Conservation (phyloP, 2,113 vertebrate species). For the Megaceryle torquata region DNA sequence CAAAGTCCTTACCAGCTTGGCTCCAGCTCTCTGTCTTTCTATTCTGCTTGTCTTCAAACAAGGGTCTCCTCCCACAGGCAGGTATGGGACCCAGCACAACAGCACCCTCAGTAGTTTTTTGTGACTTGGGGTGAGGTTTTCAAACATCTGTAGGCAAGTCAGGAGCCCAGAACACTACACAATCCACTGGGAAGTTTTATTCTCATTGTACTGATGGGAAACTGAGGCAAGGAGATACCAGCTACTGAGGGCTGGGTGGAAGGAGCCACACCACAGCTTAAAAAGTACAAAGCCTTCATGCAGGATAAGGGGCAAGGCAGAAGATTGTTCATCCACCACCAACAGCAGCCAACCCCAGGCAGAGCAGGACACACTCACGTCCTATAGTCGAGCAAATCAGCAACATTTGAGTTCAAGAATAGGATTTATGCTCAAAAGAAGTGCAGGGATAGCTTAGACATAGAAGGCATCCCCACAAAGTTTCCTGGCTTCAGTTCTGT, state of each 20-base stretch:
- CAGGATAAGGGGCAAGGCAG: fast-evolving
- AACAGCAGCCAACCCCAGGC: background rate
- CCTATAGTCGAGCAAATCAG: fast-evolving
- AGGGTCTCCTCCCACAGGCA: background rate
- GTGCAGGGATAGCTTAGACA: background rate
- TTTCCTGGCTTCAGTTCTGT: background rate
- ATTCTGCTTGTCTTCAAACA: fast-evolving
- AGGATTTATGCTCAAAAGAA: fast-evolving
- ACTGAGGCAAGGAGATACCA: background rate
- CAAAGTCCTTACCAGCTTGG: fast-evolving
- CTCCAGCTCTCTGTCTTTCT: background rate
- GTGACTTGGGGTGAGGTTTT: background rate
- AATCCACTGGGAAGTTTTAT: background rate
- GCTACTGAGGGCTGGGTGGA: background rate
- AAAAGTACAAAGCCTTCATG: background rate
- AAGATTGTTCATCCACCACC: background rate
- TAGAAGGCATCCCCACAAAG: fast-evolving
- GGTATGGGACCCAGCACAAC: fast-evolving
- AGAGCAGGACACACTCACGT: fast-evolving
- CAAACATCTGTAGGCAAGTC: background rate
- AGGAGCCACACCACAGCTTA: fast-evolving
- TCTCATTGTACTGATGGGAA: background rate
- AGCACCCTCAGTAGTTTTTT: fast-evolving
- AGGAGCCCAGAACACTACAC: background rate
- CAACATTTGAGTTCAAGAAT: fast-evolving